A percentile compares a stretch with the other conserved stretches of the same genome.
Evolutionary conservation across 1,140 invertebrate species (phyloP).

Genomic region (Varroa destructor): DNA sequence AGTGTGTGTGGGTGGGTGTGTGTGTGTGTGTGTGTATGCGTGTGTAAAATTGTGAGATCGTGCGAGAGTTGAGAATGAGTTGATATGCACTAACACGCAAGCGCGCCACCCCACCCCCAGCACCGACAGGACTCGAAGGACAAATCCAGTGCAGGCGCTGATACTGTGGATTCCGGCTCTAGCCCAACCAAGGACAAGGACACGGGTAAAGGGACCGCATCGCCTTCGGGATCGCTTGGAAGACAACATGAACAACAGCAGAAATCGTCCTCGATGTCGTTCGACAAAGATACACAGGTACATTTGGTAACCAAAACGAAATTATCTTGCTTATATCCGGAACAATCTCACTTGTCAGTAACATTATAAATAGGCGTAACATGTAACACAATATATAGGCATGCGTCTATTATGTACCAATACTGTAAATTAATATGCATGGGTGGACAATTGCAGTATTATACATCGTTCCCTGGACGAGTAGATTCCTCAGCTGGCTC

Average conservation of each 20-base stretch:
- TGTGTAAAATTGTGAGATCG: too few species aligned
- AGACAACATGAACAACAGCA: slow-evolving; percentile 11
- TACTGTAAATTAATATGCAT: neutral
- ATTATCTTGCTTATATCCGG: neutral
- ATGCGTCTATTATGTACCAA: too few species aligned
- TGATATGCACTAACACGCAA: slow-evolving; percentile 22
- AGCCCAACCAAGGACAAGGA: slow-evolving; percentile 22
- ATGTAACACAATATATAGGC: too few species aligned
- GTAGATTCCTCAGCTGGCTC: neutral
- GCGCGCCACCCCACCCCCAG: slow-evolving; percentile 27
- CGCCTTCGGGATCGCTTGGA: slow-evolving; percentile 11
- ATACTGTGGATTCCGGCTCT: neutral
- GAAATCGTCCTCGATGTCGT: slow-evolving; percentile 15
- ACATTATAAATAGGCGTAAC: too few species aligned
- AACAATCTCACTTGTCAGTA: too few species aligned
- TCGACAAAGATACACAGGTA: slow-evolving; percentile 25
- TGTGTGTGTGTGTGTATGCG: too few species aligned
- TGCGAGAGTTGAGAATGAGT: too few species aligned
- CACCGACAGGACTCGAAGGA: slow-evolving; percentile 26
- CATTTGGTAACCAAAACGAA: neutral
- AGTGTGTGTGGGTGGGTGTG: too few species aligned
- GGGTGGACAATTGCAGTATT: neutral
- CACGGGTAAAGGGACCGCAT: too few species aligned
- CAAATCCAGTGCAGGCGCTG: neutral
- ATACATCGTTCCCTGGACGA: slow-evolving; percentile 13